Evolutionary conservation across 2,888 invertebrate species (phyloP).

Genomic region (Neria commutata): DNA sequence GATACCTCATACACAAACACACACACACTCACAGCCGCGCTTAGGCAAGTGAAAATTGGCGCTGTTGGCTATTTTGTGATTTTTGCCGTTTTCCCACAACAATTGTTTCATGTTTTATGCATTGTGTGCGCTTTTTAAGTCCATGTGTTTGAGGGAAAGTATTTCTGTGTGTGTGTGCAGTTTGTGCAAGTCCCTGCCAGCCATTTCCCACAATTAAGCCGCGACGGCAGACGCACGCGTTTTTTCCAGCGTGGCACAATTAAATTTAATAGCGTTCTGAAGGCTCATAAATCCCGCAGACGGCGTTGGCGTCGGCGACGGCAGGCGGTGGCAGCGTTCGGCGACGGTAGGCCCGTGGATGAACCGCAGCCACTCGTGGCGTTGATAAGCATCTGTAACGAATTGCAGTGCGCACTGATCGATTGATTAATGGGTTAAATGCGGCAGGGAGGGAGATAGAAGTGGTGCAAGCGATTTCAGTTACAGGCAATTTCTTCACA

Average conservation of each 20-base stretch:
- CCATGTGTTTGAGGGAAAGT: background rate
- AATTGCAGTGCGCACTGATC: slow-evolving; percentile 19
- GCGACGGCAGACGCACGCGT: background rate
- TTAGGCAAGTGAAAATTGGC: too few species aligned
- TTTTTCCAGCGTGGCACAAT: slow-evolving; percentile 49
- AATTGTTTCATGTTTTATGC: background rate
- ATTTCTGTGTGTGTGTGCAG: background rate
- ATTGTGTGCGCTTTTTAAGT: background rate
- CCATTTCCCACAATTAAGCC: slow-evolving; percentile 6
- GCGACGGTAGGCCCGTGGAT: slow-evolving; percentile 18
- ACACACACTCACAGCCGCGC: too few species aligned
- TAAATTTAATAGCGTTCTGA: slow-evolving; percentile 57
- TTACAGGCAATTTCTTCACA: background rate
- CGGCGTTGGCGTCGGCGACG: background rate
- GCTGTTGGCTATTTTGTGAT: too few species aligned
- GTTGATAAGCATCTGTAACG: background rate
- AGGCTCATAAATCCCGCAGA: slow-evolving; percentile 51
- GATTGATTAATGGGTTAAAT: slow-evolving; percentile 25
- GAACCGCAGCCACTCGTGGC: slow-evolving; percentile 4
- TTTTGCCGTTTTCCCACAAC: background rate
- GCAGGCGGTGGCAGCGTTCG: background rate
- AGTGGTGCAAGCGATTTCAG: background rate
- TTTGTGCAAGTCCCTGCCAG: background rate
- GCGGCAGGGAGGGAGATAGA: background rate
- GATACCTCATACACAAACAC: background rate